Evolutionary conservation across 2,888 invertebrate genomes (phyloP).

Genomic region (Nephrotoma guestfalica): DNA sequence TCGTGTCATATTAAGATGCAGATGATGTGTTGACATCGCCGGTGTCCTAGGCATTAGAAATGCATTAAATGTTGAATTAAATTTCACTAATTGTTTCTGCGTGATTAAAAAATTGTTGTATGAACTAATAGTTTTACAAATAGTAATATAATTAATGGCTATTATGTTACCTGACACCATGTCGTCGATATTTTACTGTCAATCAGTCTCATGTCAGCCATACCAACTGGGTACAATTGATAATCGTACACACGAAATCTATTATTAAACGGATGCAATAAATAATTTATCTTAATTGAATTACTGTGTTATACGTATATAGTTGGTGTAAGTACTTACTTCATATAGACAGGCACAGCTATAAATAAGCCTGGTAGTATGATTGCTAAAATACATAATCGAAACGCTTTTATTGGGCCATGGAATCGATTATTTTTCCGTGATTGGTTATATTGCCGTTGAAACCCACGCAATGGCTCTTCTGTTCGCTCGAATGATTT

Average conservation of each 20-base stretch:
- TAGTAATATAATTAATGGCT: not conserved
- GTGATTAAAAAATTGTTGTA: not conserved
- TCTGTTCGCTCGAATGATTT: not conserved
- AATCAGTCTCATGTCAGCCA: constrained; percentile 60
- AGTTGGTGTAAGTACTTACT: constrained; percentile 24
- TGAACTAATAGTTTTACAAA: not conserved
- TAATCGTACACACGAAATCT: constrained; percentile 52
- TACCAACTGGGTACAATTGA: constrained; percentile 55
- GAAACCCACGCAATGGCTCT: not conserved
- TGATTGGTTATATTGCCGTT: not conserved
- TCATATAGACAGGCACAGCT: constrained; percentile 51
- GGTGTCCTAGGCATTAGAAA: constrained; percentile 52
- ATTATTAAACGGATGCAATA: constrained; percentile 15
- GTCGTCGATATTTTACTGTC: constrained; percentile 60
- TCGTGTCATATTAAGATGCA: constrained; percentile 60
- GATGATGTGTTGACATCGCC: constrained; percentile 38
- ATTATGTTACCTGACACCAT: constrained; percentile 56
- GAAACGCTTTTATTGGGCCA: constrained; percentile 44
- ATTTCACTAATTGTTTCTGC: constrained; percentile 51
- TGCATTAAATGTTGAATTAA: constrained; percentile 62
- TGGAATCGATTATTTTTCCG: constrained; percentile 2
- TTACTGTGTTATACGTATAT: not conserved
- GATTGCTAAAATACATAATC: constrained; percentile 47
- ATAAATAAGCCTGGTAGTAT: constrained; percentile 51
- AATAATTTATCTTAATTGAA: not conserved